These are phyloP conservation scores for Umimayanthus chanpuru DNA, from an alignment of 92 coral and sea anemone genomes.

Conservation along the genomic window DNA sequence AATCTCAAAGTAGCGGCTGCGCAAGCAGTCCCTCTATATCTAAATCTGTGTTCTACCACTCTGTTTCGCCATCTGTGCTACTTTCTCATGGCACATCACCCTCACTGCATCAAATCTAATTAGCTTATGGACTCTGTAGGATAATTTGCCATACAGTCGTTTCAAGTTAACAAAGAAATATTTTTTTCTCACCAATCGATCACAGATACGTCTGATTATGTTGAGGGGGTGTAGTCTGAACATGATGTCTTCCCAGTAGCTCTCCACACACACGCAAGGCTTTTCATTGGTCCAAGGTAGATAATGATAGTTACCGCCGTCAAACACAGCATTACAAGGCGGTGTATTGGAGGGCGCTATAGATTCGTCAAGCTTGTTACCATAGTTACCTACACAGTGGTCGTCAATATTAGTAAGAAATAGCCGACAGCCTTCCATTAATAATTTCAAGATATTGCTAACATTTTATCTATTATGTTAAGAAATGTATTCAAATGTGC, in stretches of 20 bases:
- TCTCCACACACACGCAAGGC: constrained; percentile 93
- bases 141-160: not conserved
- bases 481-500: too few relatives aligned
- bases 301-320: constrained; percentile 82
- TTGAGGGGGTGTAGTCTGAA: constrained; percentile 87
- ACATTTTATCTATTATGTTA: too few relatives aligned
- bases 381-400: constrained; percentile 78
- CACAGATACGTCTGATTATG: constrained; percentile 58
- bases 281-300: constrained; percentile 87
- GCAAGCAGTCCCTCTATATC: not conserved
- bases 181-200: constrained; percentile 73
- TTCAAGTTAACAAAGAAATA: too few relatives aligned
- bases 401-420: not conserved
- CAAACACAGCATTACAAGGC: constrained; percentile 88
- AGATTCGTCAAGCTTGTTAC: constrained; percentile 93
- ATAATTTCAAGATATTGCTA: too few relatives aligned
- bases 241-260: constrained; percentile 93
- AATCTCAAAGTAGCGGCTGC: too few relatives aligned
- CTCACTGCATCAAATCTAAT: not conserved
- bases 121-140: not conserved
- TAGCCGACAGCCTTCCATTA: not conserved
- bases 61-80: not conserved
- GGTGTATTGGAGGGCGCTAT: constrained; percentile 93
- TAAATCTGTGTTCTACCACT: not conserved
- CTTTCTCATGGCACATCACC: not conserved